A percentile compares a stretch with the other conserved stretches of the same genome.
Conservation (phyloP, 1,140 invertebrate species). For the Camponotus pennsylvanicus region DNA sequence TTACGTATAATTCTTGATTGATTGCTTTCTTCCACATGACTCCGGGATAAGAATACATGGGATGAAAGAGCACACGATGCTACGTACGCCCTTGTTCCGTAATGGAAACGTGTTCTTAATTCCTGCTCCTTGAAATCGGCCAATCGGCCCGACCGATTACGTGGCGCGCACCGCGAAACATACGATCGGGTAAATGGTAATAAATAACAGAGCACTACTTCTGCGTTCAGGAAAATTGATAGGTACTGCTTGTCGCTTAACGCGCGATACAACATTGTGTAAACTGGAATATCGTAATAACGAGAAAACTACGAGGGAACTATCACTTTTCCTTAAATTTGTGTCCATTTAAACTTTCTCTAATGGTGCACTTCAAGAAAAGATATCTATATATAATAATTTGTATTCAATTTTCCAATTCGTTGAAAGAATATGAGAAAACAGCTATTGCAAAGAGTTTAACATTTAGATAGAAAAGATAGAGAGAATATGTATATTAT, state of each 20-base stretch:
- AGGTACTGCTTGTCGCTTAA: slow-evolving; percentile 19
- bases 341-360: not conserved
- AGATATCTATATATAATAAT: not conserved
- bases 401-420: not conserved
- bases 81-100: slow-evolving; percentile 29
- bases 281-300: slow-evolving; percentile 28
- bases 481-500: too few relatives aligned
- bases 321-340: slow-evolving; percentile 18
- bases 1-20: slow-evolving; percentile 41
- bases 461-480: too few relatives aligned
- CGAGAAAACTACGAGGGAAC: not conserved
- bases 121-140: slow-evolving; percentile 18
- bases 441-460: too few relatives aligned
- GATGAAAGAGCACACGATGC: not conserved
- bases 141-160: slow-evolving; percentile 36
- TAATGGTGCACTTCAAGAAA: not conserved
- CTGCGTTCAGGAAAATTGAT: slow-evolving; percentile 32
- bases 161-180: slow-evolving; percentile 16
- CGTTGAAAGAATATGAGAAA: not conserved
- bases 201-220: slow-evolving; percentile 55
- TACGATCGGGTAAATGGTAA: slow-evolving; percentile 44
- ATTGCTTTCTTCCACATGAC: slow-evolving; percentile 13
- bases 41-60: not conserved
- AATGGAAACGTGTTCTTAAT: slow-evolving; percentile 46
- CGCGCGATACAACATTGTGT: slow-evolving; percentile 33